Evolutionary conservation across 2,797 vertebrate genomes (phyloP), one percentile per base, ranked within the genome.

Genomic region (Darevskia mixta): DNA sequence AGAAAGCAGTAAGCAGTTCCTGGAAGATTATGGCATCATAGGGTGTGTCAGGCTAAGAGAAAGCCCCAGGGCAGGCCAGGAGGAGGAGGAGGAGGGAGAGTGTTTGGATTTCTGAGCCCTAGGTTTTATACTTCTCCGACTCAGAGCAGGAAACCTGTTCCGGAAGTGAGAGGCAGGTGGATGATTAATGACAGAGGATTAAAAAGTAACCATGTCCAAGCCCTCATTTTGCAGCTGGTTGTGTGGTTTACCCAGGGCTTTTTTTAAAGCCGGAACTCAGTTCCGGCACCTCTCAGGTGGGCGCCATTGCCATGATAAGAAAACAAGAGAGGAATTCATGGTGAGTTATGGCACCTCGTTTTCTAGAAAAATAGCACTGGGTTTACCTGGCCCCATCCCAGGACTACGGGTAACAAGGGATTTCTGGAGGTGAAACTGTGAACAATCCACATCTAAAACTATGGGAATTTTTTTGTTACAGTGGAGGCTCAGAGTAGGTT

Each of bases 101-200:
- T 3, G 55, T 2, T 18, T 82, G 64, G 41, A 67, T 45, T 17
- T 41, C 32, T 76, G 15, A 79, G 15, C 69, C 69, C 38, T 64
- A 11, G 3, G 6, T 32, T 27, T 41, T 8, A 41, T 41, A 43
- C 0, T 17, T 7, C 35, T 80, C 49, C 5, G 2, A 25, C 61
- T 76, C 61, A 58, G 45, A 66, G 35, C 75, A 25, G 75, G 38
- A 45, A 78, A 43, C 13, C 6, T 41, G 43, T 27, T 49, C n/a
- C 1, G 45, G 79, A 73, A 23, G 67, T 18, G 55, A 72, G 77
- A 71, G 6, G 78, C 78, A 38, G 25, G 89, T 82, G n/a, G 72
- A 90, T 85, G 78, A 85, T 88, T 90, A 78, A 85, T n/a, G 0
- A 32, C n/a, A 18, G 25, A 45, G 61, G 79, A 61, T 82, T 80